These are phyloP conservation scores for Mandrillus leucophaeus DNA, from an alignment of 2,113 vertebrate species.

Conservation along the genomic window DNA sequence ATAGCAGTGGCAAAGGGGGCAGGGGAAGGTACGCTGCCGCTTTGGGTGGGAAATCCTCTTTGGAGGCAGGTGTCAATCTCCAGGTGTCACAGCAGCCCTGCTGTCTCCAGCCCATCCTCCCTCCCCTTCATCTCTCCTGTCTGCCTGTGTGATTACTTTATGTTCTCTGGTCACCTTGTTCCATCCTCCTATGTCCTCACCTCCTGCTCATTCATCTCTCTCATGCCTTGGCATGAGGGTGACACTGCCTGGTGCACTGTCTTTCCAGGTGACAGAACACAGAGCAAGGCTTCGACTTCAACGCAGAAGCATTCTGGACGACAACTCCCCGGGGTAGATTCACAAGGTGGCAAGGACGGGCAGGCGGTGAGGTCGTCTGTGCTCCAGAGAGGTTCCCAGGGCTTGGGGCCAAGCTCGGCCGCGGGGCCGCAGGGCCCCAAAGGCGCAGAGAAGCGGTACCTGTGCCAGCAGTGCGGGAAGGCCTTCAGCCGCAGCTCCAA, in stretches of 20 bases:
- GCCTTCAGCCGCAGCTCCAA: conserved; percentile 61
- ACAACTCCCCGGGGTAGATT: background rate
- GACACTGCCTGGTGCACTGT: background rate
- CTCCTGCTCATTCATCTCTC: background rate
- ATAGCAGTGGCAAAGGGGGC: background rate
- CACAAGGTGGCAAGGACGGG: background rate
- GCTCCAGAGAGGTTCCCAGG: background rate
- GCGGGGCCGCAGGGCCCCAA: background rate
- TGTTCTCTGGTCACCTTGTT: background rate
- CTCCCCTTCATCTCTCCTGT: background rate
- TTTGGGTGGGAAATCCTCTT: background rate
- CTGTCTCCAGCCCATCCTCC: background rate
- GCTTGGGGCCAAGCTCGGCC: background rate
- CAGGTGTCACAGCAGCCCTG: background rate
- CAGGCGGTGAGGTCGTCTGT: background rate
- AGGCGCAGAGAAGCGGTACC: conserved; percentile 26
- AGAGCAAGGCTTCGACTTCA: background rate
- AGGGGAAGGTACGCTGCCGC: background rate
- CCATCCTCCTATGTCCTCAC: background rate
- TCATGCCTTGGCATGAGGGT: background rate
- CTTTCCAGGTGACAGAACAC: conserved; percentile 2
- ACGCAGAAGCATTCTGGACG: background rate
- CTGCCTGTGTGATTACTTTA: background rate
- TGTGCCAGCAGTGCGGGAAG: conserved; percentile 61
- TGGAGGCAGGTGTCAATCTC: background rate